Evolutionary conservation across 2,113 vertebrate species (phyloP), one percentile per base, ranked within the genome.

Genomic region (Pampusana beccarii): DNA sequence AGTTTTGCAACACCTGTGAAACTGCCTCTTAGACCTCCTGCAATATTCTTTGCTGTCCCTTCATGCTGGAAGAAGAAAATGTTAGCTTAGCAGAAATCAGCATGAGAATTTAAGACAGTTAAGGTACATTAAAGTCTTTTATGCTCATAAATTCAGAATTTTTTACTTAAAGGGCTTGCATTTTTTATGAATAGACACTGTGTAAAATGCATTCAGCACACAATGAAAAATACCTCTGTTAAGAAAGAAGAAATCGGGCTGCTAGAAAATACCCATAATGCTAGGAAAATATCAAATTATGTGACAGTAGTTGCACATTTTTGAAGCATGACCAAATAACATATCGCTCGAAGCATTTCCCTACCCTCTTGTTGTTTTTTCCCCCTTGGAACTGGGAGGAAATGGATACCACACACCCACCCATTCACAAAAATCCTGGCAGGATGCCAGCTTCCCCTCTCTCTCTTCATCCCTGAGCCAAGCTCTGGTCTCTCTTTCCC

Each of bases 341-440:
- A 4, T 85, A 72, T 70, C 79, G 42, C 54, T 77, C 0, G 23
- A 61, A 92, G 80, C 79, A 74, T 91, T 96, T 92, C 75, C 95
- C 82, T 94, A 53, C 91, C 61, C 92, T 88, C 92, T 75, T 92
- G 72, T 92, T 96, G 74, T 69, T 79, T 65, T 83, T 87, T n/a
- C 56, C 83, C 93, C 72, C 50, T 38, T 67, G 95, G 88, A 97
- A 95, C 93, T 88, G 57, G 13, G 82, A 95, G 84, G 96, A 97
- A 97, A 81, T 80, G 80, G 84, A 86, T 65, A 24, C 53, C 71
- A 88, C 93, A 94, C 83, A 95, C 93, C 86, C 94, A 83, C 81
- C 92, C 97, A 98, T 97, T 98, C 97, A 98, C 86, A 97, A 86
- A 96, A 96, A 36, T 34, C 70, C 78, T 97, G 97, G 94, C 72